Base-by-base conservation (phyloP, 2,888 invertebrate genomes). In the Empis livida region DNA sequence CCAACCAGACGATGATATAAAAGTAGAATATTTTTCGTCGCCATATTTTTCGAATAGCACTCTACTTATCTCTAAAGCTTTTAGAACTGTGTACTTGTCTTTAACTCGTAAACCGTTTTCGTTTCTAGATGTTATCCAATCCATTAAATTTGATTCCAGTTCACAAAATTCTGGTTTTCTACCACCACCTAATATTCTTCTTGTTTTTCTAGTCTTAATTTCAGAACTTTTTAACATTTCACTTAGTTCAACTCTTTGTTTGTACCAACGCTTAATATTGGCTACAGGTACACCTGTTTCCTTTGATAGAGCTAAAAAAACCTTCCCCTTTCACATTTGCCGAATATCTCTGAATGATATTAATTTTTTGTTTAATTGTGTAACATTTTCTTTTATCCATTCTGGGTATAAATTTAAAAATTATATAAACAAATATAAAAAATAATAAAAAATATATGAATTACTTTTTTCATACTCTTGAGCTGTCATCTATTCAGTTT, bases 151-250 rank as follows among this genome's bases (percentile, higher is more conserved):
- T 37, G 23, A 44, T 44, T 44, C 43, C 23, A 44, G 20, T 44
- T 44, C 43, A 44, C 35, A 37, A 44, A 44, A 44, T 44, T 44
- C 37, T 20, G 17, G 35, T 37, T 44, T 44, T 44, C 43, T 44
- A 20, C 37, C 43, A 16, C 43, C 43, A n/a, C 43, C 43, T 32
- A 31, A 27, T 14, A 31, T 31, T 43, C 32, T 31, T 43, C 31
- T 31, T 43, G 43, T 31, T 43, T 30, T 16, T 30, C 31, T 43
- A 15, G 16, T 16, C 43, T 31, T 15, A 17, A 43, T 35, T 35
- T 43, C 20, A 31, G 35, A 20, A 35, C 17, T 43, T 35, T 43
- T 35, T 11, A 43, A 20, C 9, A 43, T 16, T 43, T 35, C 17
- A 32, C 10, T 35, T 17, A 43, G 20, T 17, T 35, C 35, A 16